Conservation (phyloP, 37 sponge, comb jelly and placozoan genomes). For the Ianthella basta region DNA sequence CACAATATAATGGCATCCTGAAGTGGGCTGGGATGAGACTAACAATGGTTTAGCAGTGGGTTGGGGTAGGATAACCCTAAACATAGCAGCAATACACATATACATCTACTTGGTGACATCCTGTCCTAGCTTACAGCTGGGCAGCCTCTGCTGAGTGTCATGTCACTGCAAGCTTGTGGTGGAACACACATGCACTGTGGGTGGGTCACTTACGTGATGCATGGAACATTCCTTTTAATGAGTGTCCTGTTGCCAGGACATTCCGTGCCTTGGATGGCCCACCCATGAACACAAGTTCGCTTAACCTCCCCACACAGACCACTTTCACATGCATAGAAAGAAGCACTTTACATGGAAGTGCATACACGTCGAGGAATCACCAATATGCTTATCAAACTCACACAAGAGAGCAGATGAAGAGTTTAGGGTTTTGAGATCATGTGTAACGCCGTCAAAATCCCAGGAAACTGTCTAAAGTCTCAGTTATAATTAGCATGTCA, state of each 20-base stretch:
- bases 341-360: too few relatives aligned
- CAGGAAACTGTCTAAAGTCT: too few relatives aligned
- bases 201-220: slow-evolving; percentile 48
- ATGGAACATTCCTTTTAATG: slow-evolving; percentile 65
- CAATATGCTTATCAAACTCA: slow-evolving; percentile 36
- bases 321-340: slow-evolving; percentile 88
- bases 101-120: too few relatives aligned
- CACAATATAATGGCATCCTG: too few relatives aligned
- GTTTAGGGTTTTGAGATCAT: slow-evolving; percentile 42
- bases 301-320: slow-evolving; percentile 68
- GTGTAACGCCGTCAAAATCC: slow-evolving; percentile 17
- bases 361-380: slow-evolving; percentile 25
- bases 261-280: slow-evolving; percentile 65
- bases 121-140: too few relatives aligned
- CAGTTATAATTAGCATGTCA: too few relatives aligned
- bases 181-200: neutral
- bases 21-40: too few relatives aligned
- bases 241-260: slow-evolving; percentile 73
- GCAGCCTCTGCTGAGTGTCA: too few relatives aligned
- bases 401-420: slow-evolving; percentile 77
- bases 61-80: too few relatives aligned
- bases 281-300: slow-evolving; percentile 70
- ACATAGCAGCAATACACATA: too few relatives aligned
- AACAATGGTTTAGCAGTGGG: too few relatives aligned
- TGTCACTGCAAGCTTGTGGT: too few relatives aligned